Evolutionary conservation across 2,113 vertebrate species (phyloP), one percentile per base, ranked within the genome.

Genomic region (Pollachius pollachius): DNA sequence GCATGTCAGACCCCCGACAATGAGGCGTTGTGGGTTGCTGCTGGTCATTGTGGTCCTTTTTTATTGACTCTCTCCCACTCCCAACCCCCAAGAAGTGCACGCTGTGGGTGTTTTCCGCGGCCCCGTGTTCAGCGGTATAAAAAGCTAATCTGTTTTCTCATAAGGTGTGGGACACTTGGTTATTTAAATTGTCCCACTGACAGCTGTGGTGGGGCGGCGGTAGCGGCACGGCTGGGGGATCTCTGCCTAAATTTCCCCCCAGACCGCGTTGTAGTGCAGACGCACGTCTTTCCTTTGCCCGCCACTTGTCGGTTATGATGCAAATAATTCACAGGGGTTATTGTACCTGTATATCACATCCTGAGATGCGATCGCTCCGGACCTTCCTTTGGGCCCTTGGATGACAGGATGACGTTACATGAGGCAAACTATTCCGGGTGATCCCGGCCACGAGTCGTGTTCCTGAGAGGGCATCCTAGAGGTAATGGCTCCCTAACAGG

Each of bases 111-210:
- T 34, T 34, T 34, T 34, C 30, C 30, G 30, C 30, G 4, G 30
- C 30, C 30, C 30, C 30, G 56, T 30, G 19, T 56, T 71, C 19
- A 77, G 60, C 41, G 62, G 69, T 1, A 17, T 17, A 23, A 37
- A 57, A 48, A n/a, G n/a, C 0, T 34, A 4, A 52, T 18, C 0
- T 25, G 15, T n/a, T 69, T 61, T 37, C 15, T 62, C 34, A 25
- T 63, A 68, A 62, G 37, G 48, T 62, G 27, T 2, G 37, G 65
- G 65, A 64, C 61, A 16, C 41, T 16, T 30, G 19, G 57, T 65
- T 61, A 72, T 77, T 77, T 73, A 57, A 65, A 61, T 62, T 54
- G 75, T 68, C 62, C 21, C n/a, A 12, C 30, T 25, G 70, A 70
- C 64, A 21, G 74, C 64, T 23, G 54, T 71, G 68, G 73, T 34